Percentiles rank a stretch among this genome's conserved stretches.
These are phyloP conservation scores for Enteromius anoplus DNA, from an alignment of 2,797 vertebrate genomes.

Conservation along the genomic window DNA sequence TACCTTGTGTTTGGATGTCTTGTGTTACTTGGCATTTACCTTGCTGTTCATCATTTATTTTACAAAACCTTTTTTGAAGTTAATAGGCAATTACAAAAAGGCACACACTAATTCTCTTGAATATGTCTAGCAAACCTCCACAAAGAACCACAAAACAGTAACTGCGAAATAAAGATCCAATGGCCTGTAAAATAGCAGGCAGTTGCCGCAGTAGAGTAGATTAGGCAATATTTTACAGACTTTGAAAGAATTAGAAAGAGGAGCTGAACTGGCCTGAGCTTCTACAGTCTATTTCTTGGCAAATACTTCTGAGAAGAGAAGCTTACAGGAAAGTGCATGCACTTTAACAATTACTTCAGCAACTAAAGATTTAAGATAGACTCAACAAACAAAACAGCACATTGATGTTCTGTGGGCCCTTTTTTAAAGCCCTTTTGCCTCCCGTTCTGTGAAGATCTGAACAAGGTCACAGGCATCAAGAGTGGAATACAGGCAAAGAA, in stretches of 20 bases:
- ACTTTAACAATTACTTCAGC: slow-evolving; percentile 27
- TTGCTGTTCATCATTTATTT: background rate
- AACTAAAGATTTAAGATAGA: background rate
- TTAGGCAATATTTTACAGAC: background rate
- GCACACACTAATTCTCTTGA: background rate
- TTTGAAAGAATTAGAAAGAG: slow-evolving; percentile 5
- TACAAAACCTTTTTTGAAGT: background rate
- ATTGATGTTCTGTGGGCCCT: background rate
- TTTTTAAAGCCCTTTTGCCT: slow-evolving; percentile 5
- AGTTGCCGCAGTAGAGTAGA: background rate
- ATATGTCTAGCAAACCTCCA: background rate
- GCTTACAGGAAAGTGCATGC: slow-evolving; percentile 6
- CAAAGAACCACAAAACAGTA: background rate
- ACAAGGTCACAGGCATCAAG: slow-evolving; percentile 5
- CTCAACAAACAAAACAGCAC: slow-evolving; percentile 3
- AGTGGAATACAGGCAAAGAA: slow-evolving; percentile 17
- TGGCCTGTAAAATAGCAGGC: background rate
- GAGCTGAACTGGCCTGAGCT: background rate
- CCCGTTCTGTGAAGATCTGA: background rate
- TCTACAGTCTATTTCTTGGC: background rate
- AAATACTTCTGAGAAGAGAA: slow-evolving; percentile 4
- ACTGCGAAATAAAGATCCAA: background rate
- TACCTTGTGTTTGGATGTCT: background rate
- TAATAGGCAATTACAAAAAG: slow-evolving; percentile 11
- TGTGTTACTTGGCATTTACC: background rate